phyloP scores from a whole-genome alignment of 2,888 invertebrate genomes.

The Elysia crispata region DNA sequence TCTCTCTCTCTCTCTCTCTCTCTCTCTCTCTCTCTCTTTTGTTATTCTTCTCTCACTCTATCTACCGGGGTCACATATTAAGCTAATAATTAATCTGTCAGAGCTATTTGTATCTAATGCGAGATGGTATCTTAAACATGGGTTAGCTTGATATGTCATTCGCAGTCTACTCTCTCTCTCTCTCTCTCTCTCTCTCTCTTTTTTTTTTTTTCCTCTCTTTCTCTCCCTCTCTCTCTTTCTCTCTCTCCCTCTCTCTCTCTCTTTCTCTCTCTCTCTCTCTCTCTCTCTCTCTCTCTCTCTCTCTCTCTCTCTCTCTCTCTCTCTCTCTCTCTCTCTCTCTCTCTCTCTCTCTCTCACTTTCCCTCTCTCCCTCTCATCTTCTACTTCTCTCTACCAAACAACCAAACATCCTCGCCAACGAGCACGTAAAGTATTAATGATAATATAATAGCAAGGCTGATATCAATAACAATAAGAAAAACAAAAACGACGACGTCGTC shows the following conservation, averaged over 20 bases:
- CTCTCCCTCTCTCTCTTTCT: background rate
- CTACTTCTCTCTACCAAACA: background rate
- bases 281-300: conserved; percentile 2
- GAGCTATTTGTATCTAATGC: no score
- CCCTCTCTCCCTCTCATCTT: background rate
- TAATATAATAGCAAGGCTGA: no score
- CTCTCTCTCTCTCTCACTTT: background rate
- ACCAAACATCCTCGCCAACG: background rate
- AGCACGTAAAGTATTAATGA: background rate
- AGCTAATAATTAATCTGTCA: no score
- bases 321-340: conserved; percentile 13
- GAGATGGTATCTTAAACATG: no score
- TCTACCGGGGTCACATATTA: no score
- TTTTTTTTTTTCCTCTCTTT: background rate
- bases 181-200: background rate
- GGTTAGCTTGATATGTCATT: no score
- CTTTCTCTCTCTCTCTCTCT: background rate
- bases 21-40: background rate
- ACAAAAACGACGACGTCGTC: no score
- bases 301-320: background rate
- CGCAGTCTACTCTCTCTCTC: conserved; percentile 1
- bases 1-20: background rate
- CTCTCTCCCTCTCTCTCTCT: background rate
- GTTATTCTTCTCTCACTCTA: background rate
- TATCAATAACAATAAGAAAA: no score